Evolutionary conservation across 53 echinoderm and acorn worm species (phyloP), one percentile per base, ranked within the genome.

Genomic region (Antedon mediterranea): DNA sequence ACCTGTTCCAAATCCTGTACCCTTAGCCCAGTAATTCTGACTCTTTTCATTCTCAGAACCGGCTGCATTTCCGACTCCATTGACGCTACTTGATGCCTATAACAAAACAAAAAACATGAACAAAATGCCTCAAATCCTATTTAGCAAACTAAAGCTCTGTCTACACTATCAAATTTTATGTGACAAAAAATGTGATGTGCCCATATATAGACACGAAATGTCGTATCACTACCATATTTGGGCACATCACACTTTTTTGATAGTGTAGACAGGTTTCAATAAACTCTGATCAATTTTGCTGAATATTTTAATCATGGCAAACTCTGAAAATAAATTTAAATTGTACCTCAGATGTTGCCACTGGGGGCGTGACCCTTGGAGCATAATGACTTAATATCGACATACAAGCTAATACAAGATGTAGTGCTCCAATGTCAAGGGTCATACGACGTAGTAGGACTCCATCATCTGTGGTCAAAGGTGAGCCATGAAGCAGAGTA

Each of bases 1-100:
- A 8, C 98, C 98, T 3, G 98, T 98, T 0, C 98, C 98, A 79
- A 98, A 98, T 42, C 92, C 98, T 23, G 98, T 93, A 9, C 98
- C 98, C 75, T 98, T 98, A 75, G 98, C 98, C 98, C 98, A 98
- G 83, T 91, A 98, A 43, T 85, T 90, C 86, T 98, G 98, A 29
- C 81, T 81, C 80, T 93, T 93, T 43, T 92, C 86, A 41, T 73
- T 77, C 29, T 89, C 85, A 29, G 75, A 34, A 20, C 72, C 77
- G 3, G 87, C 71, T 29, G 37, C 78, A 18, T 80, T 71, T 11
- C 87, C 89, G 71, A 18, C 57, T 18, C 57, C 57, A 57, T 57
- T 57, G 15, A 57, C 20, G 23, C 23, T 57, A 57, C 57, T 26
- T 18, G 57, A 6, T 11, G 57, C 7, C 57, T 57, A 57, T 23